A percentile compares a stretch with the other conserved stretches of the same genome.
These are phyloP conservation scores for Philhelius pedissequus DNA, from an alignment of 2,888 invertebrate genomes.

Conservation along the genomic window DNA sequence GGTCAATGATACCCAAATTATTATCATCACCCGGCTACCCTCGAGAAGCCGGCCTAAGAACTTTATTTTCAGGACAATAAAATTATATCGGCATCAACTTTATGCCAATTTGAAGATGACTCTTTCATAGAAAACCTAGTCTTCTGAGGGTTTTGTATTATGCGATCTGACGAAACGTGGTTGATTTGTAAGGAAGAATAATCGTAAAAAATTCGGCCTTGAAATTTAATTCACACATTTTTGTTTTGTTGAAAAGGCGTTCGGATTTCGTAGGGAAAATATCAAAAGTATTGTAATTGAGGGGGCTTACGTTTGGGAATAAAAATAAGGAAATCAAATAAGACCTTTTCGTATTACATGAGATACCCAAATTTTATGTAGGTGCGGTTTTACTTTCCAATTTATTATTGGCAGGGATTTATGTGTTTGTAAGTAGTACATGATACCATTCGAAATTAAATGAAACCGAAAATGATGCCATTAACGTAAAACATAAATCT, in stretches of 20 bases:
- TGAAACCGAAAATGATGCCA: neutral
- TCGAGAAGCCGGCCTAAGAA: neutral
- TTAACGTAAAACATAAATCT: neutral
- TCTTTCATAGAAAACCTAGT: neutral
- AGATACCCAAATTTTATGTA: neutral
- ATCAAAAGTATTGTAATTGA: neutral
- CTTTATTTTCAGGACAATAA: slow-evolving; percentile 17
- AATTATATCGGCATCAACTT: slow-evolving; percentile 37
- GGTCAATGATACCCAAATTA: slow-evolving; percentile 3
- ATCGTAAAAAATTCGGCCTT: neutral
- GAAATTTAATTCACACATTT: neutral
- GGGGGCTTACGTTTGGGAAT: neutral
- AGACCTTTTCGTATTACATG: neutral
- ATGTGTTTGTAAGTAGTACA: neutral
- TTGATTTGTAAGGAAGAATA: neutral
- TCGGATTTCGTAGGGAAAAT: neutral
- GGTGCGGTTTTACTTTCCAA: neutral
- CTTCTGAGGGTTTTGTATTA: neutral
- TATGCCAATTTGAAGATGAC: slow-evolving; percentile 38
- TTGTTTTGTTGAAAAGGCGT: neutral
- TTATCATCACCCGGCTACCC: neutral
- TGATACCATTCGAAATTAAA: neutral
- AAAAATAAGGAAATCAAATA: neutral
- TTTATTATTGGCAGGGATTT: neutral
- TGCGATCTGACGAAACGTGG: neutral